These are phyloP conservation scores for Prochilodus magdalenae DNA, from an alignment of 2,113 vertebrate species.

Conservation along the genomic window DNA sequence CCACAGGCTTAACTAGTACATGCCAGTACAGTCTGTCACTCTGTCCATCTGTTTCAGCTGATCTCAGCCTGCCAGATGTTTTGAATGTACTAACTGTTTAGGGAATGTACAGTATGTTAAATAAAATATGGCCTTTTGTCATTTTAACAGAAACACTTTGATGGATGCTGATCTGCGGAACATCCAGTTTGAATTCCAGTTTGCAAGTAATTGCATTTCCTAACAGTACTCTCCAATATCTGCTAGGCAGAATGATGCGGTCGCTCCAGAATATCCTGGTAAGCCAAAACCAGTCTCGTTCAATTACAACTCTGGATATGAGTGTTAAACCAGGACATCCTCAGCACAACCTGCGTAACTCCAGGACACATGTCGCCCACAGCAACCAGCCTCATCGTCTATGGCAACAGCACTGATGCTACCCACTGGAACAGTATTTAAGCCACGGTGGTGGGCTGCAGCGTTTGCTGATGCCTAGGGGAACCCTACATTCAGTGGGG, in stretches of 20 bases:
- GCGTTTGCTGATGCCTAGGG: not conserved
- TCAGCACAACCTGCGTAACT: not conserved
- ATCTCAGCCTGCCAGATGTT: no score
- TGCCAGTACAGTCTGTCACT: no score
- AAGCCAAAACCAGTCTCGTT: not conserved
- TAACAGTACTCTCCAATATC: not conserved
- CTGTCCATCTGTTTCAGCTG: no score
- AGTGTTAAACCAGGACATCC: not conserved
- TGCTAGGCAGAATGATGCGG: not conserved
- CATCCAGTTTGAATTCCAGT: no score
- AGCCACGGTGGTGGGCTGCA: not conserved
- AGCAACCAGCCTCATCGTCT: not conserved
- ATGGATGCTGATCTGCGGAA: no score
- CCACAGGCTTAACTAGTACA: no score
- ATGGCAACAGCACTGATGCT: constrained; percentile 19
- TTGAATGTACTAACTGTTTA: no score
- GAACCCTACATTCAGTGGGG: no score
- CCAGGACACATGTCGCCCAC: not conserved
- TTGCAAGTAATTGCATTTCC: constrained; percentile 6
- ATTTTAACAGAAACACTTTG: no score
- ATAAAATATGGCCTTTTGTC: no score
- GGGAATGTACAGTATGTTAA: no score
- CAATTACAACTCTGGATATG: not conserved
- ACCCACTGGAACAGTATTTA: not conserved
- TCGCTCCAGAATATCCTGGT: not conserved